Evolutionary conservation across 2,797 vertebrate species (phyloP).

Genomic region (Myioborus miniatus): DNA sequence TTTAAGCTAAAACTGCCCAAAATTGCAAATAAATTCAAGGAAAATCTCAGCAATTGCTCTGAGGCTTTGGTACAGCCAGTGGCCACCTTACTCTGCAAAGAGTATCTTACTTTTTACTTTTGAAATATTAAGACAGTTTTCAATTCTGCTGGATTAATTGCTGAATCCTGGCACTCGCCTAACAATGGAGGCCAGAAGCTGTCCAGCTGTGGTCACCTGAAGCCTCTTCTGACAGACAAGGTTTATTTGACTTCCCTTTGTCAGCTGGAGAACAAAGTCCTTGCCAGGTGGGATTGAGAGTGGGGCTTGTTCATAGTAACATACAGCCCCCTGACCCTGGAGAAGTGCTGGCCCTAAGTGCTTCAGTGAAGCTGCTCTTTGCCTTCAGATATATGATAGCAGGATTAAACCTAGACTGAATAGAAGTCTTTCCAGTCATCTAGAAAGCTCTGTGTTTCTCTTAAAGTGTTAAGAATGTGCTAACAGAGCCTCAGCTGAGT

Average conservation of each 20-base stretch:
- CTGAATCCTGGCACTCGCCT: background rate
- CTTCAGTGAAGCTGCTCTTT: background rate
- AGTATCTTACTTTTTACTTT: background rate
- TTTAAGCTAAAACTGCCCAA: background rate
- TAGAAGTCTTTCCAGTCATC: background rate
- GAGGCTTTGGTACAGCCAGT: background rate
- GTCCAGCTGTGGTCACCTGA: background rate
- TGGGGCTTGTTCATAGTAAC: background rate
- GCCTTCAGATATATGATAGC: background rate
- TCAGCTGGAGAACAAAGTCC: background rate
- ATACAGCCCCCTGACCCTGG: background rate
- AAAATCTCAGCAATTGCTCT: background rate
- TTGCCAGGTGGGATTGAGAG: background rate
- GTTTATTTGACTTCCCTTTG: background rate
- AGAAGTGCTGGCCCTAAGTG: background rate
- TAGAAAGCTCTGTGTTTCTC: background rate
- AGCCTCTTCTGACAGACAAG: background rate
- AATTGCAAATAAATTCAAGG: background rate
- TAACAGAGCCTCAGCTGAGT: background rate
- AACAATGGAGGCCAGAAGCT: background rate
- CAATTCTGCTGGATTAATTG: background rate
- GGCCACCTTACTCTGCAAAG: background rate
- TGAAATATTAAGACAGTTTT: background rate
- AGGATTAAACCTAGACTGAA: background rate
- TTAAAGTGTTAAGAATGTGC: background rate